A percentile compares a stretch with the other conserved stretches of the same genome.
These are phyloP conservation scores for Rhyacichthys aspro DNA, from an alignment of 2,797 vertebrate genomes.

Conservation along the genomic window DNA sequence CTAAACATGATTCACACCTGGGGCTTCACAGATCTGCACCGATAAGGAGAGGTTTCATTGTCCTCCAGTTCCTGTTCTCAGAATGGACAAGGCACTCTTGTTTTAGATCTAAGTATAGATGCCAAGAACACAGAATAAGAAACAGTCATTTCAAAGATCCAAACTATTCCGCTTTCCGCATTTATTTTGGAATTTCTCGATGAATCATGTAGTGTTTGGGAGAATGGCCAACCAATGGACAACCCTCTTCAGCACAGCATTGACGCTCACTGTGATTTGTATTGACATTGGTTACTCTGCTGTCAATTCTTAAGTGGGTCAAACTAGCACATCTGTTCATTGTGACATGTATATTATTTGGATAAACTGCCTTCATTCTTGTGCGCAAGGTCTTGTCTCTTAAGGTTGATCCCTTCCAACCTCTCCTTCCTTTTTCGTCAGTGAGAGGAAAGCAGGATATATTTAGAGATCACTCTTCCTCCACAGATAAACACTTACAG, in stretches of 20 bases:
- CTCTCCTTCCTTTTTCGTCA: slow-evolving; percentile 53
- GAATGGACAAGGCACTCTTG: background rate
- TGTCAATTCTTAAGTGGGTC: slow-evolving; percentile 30
- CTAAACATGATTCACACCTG: slow-evolving; percentile 52
- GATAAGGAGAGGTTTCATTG: slow-evolving; percentile 57
- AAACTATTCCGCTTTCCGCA: background rate
- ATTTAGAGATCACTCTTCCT: slow-evolving; percentile 63
- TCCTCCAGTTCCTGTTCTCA: slow-evolving; percentile 57
- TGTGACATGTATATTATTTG: background rate
- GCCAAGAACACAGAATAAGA: slow-evolving; percentile 8
- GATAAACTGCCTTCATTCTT: background rate
- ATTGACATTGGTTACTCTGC: slow-evolving; percentile 19
- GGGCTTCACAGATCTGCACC: slow-evolving; percentile 36
- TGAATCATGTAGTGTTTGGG: background rate
- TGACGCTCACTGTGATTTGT: slow-evolving; percentile 6
- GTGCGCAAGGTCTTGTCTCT: background rate
- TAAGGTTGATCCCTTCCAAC: slow-evolving; percentile 19
- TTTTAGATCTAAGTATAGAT: background rate
- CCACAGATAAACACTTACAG: slow-evolving; percentile 48
- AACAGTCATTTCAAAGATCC: background rate
- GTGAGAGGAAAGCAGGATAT: slow-evolving; percentile 48
- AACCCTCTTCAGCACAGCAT: slow-evolving; percentile 1
- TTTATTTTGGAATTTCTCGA: background rate
- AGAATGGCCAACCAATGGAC: background rate
- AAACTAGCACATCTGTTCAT: slow-evolving; percentile 5